Percentiles rank a stretch among this genome's conserved stretches.
Evolutionary conservation across 2,113 vertebrate genomes (phyloP).

Genomic region (Gnathonemus echidnorhynchus): DNA sequence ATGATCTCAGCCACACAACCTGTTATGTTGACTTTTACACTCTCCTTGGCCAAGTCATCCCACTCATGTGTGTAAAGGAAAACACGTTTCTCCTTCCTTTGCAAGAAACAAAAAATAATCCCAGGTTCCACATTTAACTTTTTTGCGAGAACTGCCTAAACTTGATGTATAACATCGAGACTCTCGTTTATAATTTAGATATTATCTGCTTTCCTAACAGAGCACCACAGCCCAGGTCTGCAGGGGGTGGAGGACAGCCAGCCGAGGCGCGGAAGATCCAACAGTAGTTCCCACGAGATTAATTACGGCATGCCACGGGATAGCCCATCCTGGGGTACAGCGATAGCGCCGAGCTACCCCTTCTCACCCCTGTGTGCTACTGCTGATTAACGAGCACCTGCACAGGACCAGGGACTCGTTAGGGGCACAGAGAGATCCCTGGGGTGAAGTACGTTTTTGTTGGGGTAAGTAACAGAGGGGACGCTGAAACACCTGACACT

Average conservation of each 20-base stretch:
- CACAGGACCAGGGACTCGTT: neutral
- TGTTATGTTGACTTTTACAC: neutral
- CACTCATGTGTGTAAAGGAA: neutral
- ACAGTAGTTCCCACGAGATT: neutral
- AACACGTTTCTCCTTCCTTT: neutral
- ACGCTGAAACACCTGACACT: neutral
- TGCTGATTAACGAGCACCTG: slow-evolving; percentile 11
- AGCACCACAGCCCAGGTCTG: neutral
- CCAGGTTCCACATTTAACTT: neutral
- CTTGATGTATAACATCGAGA: neutral
- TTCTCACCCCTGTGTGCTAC: neutral
- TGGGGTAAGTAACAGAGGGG: neutral
- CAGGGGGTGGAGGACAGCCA: neutral
- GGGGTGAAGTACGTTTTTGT: neutral
- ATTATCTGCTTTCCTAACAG: neutral
- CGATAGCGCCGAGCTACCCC: neutral
- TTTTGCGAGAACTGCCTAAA: neutral
- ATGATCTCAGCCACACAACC: neutral
- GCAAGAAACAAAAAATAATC: neutral
- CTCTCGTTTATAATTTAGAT: neutral
- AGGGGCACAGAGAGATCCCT: slow-evolving; percentile 3
- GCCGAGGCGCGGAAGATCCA: neutral
- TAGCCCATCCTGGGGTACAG: neutral
- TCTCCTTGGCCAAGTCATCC: neutral
- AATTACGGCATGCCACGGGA: neutral